A percentile compares a stretch with the other conserved stretches of the same genome.
phyloP scores from a whole-genome alignment of 2,113 vertebrate species.

The Sceloporus undulatus region DNA sequence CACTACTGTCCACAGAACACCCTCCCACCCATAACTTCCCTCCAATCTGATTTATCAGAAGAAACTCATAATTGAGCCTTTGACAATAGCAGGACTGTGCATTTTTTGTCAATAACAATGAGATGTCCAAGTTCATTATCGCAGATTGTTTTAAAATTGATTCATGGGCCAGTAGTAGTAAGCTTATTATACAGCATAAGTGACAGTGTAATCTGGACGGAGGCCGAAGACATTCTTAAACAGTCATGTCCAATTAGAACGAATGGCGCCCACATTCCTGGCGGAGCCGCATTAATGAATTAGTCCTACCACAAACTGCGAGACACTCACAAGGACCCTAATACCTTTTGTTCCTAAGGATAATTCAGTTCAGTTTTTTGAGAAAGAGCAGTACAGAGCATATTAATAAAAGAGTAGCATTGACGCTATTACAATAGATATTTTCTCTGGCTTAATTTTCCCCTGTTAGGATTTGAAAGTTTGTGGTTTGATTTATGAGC shows the following conservation, averaged over 20 bases:
- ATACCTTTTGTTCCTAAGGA: constrained; percentile 80
- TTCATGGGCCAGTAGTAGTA: constrained; percentile 79
- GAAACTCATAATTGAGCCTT: constrained; percentile 77
- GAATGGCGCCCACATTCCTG: constrained; percentile 77
- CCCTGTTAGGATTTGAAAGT: background rate
- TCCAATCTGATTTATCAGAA: constrained; percentile 69
- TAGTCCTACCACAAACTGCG: constrained; percentile 85
- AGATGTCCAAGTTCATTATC: constrained; percentile 85
- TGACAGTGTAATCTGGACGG: constrained; percentile 80
- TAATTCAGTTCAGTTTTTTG: constrained; percentile 78
- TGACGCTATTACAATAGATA: constrained; percentile 19
- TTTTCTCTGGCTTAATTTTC: constrained; percentile 43
- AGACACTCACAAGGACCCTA: constrained; percentile 75
- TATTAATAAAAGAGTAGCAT: constrained; percentile 60
- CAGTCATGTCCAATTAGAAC: constrained; percentile 85
- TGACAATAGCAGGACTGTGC: constrained; percentile 78
- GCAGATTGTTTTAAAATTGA: constrained; percentile 79
- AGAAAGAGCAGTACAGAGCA: constrained; percentile 71
- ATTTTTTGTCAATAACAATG: constrained; percentile 78
- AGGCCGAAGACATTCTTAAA: constrained; percentile 79
- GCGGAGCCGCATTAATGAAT: constrained; percentile 84
- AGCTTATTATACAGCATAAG: constrained; percentile 83
- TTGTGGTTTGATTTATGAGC: constrained; percentile 25
- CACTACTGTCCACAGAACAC: constrained; percentile 55
- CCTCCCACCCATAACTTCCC: constrained; percentile 23